Base-by-base conservation (phyloP, 2,888 invertebrate genomes). In the Helobdella robusta region DNA sequence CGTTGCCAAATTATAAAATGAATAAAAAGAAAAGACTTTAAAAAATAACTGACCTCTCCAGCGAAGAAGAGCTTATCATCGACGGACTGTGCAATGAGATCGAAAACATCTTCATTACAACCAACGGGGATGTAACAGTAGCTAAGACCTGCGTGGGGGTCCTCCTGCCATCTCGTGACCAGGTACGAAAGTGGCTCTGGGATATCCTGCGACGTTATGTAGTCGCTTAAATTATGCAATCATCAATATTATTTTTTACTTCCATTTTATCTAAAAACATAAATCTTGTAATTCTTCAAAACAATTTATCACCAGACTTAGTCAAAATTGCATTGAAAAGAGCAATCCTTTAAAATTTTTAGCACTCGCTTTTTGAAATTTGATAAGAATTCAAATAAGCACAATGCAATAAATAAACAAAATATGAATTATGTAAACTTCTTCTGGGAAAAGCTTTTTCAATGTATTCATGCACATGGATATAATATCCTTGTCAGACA, bases 71-170 rank as follows among this genome's bases (percentile, higher is more conserved):
- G 23, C 66, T 74, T 78, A 20, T 75, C 71, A 18, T 75, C 72
- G n/a, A 82, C 70, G 18, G 77, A 72, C 66, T 75, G 72, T 18
- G 80, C 78, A 66, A 83, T 66, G 30, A 70, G 68, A 64, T 80
- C 80, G 71, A 81, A 81, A 30, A 75, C 72, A 3, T 77, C 75
- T 2, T 77, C 79, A 20, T 71, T 72, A 11, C 75, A 75, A 15
- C 79, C 78, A 0, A 79, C 76, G 36, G 79, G 78, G 2, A 82
- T 74, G 69, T 77, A 82, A 52, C 79, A 79, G 73, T 81, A 82
- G 2, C 46, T 23, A 18, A 50, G 28, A 30, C 76, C 81, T 80
- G 77, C 73, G 68, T 74, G 72, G 20, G 72, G 70, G 65, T 81
- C 79, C 1, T 73, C 66, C 20, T 75, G 75, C 82, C 82, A 82